Base-by-base conservation (phyloP, 2,797 vertebrate genomes). In the Characodon lateralis region DNA sequence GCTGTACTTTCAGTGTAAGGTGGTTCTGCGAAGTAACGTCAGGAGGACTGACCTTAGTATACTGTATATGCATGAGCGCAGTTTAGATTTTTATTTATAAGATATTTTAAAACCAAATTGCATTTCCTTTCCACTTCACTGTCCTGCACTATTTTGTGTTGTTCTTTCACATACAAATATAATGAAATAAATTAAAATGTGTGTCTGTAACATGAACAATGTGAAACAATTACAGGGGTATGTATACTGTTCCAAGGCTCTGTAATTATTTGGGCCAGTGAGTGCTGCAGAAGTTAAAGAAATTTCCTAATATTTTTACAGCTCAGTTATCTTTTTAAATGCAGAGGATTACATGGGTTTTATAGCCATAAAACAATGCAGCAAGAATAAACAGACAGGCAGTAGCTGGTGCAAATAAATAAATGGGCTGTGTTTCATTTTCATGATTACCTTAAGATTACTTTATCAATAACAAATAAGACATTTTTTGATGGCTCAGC, bases 381-480 rank as follows among this genome's bases (percentile, higher is more conserved):
- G 88, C 83, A 53, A 79, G 81, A 89, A 89, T 78, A 59, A 78
- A 82, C 68, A 82, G 58, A 46, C 80, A 66, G 75, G 71, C 82
- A 70, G 74, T 72, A 80, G 74, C 85, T 83, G 83, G 80, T 73
- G 88, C 87, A 86, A 89, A 90, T 88, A 86, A 78, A 81, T 83
- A 89, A 90, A 90, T 85, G 82, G 87, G 83, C 88, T 86, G 85
- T 93, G 91, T 92, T 93, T 94, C 89, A 89, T 87, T 89, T 93
- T 94, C 91, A 93, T 71, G 88, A 84, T 72, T 81, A 35, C 86
- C 89, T 93, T 86, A 92, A 92, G 90, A 94, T 95, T 83, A 93
- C 93, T 93, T 94, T 93, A 95, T 95, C 94, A 93, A 94, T 93
- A 94, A 92, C 93, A 93, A 93, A 94, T 94, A 92, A 90, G 90